Evolutionary conservation across 1,140 invertebrate species (phyloP).

Genomic region (Leguminivora glycinivorella): DNA sequence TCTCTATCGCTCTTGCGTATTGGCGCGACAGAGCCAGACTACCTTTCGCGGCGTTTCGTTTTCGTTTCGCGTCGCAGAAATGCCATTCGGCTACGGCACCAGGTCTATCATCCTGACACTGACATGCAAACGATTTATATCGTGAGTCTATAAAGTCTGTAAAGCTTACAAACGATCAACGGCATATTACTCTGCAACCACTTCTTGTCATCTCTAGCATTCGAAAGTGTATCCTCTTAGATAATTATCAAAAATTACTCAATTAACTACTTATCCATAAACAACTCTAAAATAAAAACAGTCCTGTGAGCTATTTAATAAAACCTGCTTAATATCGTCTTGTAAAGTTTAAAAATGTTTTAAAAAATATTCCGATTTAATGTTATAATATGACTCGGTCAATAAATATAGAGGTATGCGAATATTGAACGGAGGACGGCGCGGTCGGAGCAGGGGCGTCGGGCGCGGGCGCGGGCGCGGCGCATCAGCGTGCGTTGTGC

Average conservation of each 20-base stretch:
- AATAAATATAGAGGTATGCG: slow-evolving; percentile 66
- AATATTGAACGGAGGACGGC: slow-evolving; percentile 61
- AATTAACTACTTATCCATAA: slow-evolving; percentile 57
- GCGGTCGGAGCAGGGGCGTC: slow-evolving; percentile 34
- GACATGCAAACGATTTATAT: not conserved
- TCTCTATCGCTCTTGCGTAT: no score
- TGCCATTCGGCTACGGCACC: no score
- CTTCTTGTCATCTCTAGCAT: slow-evolving; percentile 20
- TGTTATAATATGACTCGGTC: slow-evolving; percentile 67
- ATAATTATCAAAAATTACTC: slow-evolving; percentile 70
- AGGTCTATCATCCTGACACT: not conserved
- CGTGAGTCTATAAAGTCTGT: not conserved
- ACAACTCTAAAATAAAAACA: slow-evolving; percentile 68
- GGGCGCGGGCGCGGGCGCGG: slow-evolving; percentile 30
- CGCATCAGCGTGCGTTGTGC: slow-evolving; percentile 81
- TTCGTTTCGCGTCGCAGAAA: no score
- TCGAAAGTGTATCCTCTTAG: slow-evolving; percentile 53
- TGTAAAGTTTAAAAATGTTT: slow-evolving; percentile 75
- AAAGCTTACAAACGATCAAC: not conserved
- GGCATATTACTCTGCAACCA: not conserved
- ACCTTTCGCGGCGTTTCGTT: no score
- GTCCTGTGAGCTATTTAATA: slow-evolving; percentile 68
- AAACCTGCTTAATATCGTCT: slow-evolving; percentile 68
- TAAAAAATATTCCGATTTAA: slow-evolving; percentile 76
- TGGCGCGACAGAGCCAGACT: no score